Evolutionary conservation across 1,140 invertebrate genomes (phyloP), one percentile per base, ranked within the genome.

Genomic region (Planococcus citri): DNA sequence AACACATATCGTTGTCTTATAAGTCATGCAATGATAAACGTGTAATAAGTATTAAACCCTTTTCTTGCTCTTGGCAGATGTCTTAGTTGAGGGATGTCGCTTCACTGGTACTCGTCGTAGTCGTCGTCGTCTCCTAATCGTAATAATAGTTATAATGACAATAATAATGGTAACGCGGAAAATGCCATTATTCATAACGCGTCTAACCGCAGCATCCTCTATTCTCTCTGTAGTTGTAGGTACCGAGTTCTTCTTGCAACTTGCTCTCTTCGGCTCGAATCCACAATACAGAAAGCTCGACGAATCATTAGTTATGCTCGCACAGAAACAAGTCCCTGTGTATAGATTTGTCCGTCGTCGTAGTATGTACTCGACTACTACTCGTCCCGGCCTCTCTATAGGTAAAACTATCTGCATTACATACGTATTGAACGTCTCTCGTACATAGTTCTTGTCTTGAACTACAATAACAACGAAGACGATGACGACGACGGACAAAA

Each of bases 141-240:
- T 51, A 51, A 51, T 51, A 51, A 51, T 51, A 51, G 41, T 51
- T 51, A 51, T 51, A 51, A 51, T 51, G 41, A 51, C 41, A 51
- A 51, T 51, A 51, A 51, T 51, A 51, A 51, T 51, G n/a, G 41
- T 51, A 51, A 51, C 41, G 41, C 41, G 41, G 41, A 51, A 51
- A 51, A 51, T 51, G 41, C 41, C 41, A 51, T 51, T 51, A 51
- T 51, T 51, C 41, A 51, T 51, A 51, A n/a, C 41, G 41, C 41
- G 41, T 51, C 41, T 17, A 51, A 51, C 41, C 41, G 41, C 41
- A 51, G n/a, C 41, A 20, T 51, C 41, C 6, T 51, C n/a, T n/a
- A n/a, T n/a, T n/a, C n/a, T n/a, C n/a, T n/a, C n/a, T n/a, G n/a
- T n/a, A n/a, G n/a, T n/a, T n/a, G n/a, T n/a, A n/a, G n/a, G n/a